These are phyloP conservation scores for Onychostruthus taczanowskii DNA, from an alignment of 2,113 vertebrate species.

Conservation along the genomic window DNA sequence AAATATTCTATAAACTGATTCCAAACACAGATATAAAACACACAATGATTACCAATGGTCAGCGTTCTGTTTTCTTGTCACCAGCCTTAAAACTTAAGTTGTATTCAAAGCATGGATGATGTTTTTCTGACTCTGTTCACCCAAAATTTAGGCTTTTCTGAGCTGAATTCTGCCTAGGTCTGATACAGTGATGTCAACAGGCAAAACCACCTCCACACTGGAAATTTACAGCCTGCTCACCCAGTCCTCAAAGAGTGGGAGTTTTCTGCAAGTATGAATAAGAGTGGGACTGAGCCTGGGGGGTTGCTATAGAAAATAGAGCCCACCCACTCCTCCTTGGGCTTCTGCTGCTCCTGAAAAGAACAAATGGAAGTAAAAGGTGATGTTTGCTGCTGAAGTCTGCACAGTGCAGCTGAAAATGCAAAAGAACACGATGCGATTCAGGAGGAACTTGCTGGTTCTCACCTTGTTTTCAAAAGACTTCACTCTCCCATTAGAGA, in stretches of 20 bases:
- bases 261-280: accelerated
- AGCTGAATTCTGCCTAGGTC: not conserved
- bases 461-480: not conserved
- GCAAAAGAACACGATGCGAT: not conserved
- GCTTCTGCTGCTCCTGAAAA: not conserved
- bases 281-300: not conserved
- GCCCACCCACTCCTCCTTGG: not conserved
- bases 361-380: not conserved
- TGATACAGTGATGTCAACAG: accelerated
- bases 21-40: not conserved
- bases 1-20: not conserved
- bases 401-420: accelerated
- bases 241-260: not conserved
- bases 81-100: not conserved
- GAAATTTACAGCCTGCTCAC: not conserved
- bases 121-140: not conserved
- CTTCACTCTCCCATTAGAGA: not conserved
- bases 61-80: not conserved
- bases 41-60: not conserved
- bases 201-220: not conserved
- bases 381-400: not conserved
- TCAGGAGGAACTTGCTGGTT: not conserved
- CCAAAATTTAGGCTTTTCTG: not conserved
- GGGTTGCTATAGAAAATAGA: not conserved
- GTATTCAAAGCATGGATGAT: accelerated